Evolutionary conservation across 2,113 vertebrate genomes (phyloP).

Genomic region (Perccottus glenii): DNA sequence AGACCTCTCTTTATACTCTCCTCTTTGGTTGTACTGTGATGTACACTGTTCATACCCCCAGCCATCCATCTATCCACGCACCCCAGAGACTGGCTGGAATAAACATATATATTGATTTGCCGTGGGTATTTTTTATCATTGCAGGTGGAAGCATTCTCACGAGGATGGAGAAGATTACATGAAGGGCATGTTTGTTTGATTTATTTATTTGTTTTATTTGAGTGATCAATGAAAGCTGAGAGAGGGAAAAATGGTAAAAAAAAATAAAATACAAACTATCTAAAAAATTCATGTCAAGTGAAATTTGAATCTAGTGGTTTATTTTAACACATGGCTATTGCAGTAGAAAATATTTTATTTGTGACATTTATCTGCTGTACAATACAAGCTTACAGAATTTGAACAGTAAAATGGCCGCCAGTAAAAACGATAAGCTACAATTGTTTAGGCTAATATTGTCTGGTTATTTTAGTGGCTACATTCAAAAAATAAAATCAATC

Average conservation of each 20-base stretch:
- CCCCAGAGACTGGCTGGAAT: conserved; percentile 35
- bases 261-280: not conserved
- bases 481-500: too few relatives aligned
- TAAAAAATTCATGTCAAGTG: too few relatives aligned
- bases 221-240: conserved; percentile 33
- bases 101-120: conserved; percentile 64
- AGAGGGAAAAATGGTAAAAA: conserved; percentile 6
- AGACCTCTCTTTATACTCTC: too few relatives aligned
- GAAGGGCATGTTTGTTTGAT: conserved; percentile 41
- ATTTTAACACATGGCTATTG: not conserved
- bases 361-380: not conserved
- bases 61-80: conserved; percentile 18
- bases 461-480: too few relatives aligned
- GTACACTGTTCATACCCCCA: conserved; percentile 13
- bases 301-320: not conserved
- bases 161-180: conserved; percentile 48
- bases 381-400: too few relatives aligned
- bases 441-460: too few relatives aligned
- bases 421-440: too few relatives aligned
- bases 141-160: conserved; percentile 49
- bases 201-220: conserved; percentile 28
- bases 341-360: not conserved
- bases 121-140: conserved; percentile 22
- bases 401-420: too few relatives aligned
- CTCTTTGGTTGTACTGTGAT: too few relatives aligned